Percentiles rank a stretch among this genome's conserved stretches.
Evolutionary conservation across 1,140 invertebrate genomes (phyloP).

Genomic region (Drosophila yakuba): DNA sequence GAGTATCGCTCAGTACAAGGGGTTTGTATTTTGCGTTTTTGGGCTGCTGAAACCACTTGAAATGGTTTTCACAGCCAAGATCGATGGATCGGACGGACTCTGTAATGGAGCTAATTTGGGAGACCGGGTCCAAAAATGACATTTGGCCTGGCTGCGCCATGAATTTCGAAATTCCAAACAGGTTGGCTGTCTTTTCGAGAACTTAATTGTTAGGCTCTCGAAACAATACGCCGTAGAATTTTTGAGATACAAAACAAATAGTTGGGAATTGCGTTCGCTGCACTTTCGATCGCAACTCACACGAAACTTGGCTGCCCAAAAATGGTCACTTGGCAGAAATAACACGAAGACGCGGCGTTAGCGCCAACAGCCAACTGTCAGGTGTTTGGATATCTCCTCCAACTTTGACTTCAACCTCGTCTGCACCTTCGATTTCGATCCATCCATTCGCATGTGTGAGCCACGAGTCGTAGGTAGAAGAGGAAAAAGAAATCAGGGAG

Average conservation of each 20-base stretch:
- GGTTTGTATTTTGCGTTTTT: slow-evolving; percentile 20
- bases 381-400: slow-evolving; percentile 62
- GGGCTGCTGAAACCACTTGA: slow-evolving; percentile 35
- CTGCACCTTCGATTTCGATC: slow-evolving; percentile 7
- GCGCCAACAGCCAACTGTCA: slow-evolving; percentile 72
- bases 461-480: slow-evolving; percentile 55
- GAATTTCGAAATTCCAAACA: slow-evolving; percentile 45
- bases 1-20: slow-evolving; percentile 62
- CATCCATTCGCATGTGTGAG: slow-evolving; percentile 24
- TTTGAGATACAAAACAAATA: slow-evolving; percentile 25
- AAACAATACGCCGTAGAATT: slow-evolving; percentile 46
- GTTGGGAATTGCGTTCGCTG: slow-evolving; percentile 43
- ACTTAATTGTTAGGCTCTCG: slow-evolving; percentile 70
- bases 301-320: slow-evolving; percentile 39
- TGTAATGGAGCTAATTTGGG: slow-evolving; percentile 61
- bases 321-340: slow-evolving; percentile 43
- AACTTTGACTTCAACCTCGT: slow-evolving; percentile 20
- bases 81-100: slow-evolving; percentile 24
- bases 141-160: slow-evolving; percentile 28
- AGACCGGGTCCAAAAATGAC: slow-evolving; percentile 46
- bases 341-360: slow-evolving; percentile 44
- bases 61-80: slow-evolving; percentile 40
- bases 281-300: slow-evolving; percentile 44
- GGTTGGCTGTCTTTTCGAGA: slow-evolving; percentile 51
- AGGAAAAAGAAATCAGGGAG: slow-evolving; percentile 23